Percentiles rank a stretch among this genome's conserved stretches.
Conservation (phyloP, 1,140 invertebrate species). For the Zaprionus davidi region DNA sequence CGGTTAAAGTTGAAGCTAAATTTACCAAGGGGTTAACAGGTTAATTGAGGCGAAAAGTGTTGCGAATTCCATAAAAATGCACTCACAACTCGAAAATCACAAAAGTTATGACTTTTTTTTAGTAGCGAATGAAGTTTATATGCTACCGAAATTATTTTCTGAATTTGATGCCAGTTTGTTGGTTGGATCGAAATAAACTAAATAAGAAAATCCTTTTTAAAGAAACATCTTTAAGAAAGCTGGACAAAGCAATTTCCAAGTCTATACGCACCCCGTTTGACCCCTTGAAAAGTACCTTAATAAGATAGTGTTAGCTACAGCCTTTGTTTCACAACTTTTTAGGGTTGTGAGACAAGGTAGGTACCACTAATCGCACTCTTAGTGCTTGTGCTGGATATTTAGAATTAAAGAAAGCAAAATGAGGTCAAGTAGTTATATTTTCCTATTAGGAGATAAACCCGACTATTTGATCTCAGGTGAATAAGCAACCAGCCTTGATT, state of each 20-base stretch:
- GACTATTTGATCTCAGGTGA: constrained; percentile 7
- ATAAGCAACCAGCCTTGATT: background rate
- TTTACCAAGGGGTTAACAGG: background rate
- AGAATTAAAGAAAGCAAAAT: background rate
- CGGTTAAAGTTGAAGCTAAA: background rate
- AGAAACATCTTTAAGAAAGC: background rate
- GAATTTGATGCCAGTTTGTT: background rate
- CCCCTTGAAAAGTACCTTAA: background rate
- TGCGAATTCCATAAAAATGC: background rate
- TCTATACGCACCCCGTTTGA: too few relatives aligned
- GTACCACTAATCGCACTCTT: background rate
- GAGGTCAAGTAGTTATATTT: background rate
- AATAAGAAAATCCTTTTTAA: background rate
- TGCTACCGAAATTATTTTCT: background rate
- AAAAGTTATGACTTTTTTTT: background rate
- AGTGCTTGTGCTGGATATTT: background rate
- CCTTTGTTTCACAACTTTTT: too few relatives aligned
- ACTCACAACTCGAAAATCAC: background rate
- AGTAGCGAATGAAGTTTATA: background rate
- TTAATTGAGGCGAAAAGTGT: constrained; percentile 2
- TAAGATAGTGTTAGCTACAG: background rate
- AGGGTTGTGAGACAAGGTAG: background rate
- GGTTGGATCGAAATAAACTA: background rate
- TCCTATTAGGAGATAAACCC: background rate
- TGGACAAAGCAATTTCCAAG: too few relatives aligned